phyloP scores from a whole-genome alignment of 2,113 vertebrate genomes.

The Gnathonemus echidnorhynchus region DNA sequence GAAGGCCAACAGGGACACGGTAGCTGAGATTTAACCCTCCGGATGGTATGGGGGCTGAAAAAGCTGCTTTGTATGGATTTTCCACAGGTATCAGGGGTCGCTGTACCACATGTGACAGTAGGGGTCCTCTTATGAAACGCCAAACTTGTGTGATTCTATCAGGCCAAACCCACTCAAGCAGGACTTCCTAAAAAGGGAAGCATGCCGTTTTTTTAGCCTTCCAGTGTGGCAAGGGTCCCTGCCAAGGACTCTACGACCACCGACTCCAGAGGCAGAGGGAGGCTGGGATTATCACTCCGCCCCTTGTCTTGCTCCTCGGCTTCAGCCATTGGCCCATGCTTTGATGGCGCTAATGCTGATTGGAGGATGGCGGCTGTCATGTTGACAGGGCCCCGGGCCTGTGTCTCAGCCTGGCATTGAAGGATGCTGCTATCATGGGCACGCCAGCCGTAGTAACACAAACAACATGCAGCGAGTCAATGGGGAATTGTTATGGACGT shows the following conservation, averaged over 20 bases:
- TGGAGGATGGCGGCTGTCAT: neutral
- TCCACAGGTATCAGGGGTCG: neutral
- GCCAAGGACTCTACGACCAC: neutral
- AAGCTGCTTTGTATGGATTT: neutral
- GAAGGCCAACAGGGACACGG: neutral
- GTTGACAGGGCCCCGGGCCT: neutral
- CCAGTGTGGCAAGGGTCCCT: neutral
- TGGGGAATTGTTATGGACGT: neutral
- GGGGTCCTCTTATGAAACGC: neutral
- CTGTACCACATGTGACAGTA: neutral
- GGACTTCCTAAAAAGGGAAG: neutral
- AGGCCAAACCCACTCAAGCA: neutral
- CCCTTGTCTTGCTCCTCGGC: neutral
- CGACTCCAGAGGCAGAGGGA: neutral
- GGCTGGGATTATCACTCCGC: neutral
- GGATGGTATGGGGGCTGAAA: neutral
- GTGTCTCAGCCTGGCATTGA: neutral
- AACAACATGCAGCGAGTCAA: neutral
- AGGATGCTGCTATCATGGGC: neutral
- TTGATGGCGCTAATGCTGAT: neutral
- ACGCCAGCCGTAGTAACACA: neutral
- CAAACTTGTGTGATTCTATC: neutral
- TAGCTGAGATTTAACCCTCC: neutral
- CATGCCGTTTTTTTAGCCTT: neutral
- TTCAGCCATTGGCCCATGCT: neutral